Percentiles rank a stretch among this genome's conserved stretches.
Conservation (phyloP, 2,113 vertebrate species). For the Sylvilagus bachmani region DNA sequence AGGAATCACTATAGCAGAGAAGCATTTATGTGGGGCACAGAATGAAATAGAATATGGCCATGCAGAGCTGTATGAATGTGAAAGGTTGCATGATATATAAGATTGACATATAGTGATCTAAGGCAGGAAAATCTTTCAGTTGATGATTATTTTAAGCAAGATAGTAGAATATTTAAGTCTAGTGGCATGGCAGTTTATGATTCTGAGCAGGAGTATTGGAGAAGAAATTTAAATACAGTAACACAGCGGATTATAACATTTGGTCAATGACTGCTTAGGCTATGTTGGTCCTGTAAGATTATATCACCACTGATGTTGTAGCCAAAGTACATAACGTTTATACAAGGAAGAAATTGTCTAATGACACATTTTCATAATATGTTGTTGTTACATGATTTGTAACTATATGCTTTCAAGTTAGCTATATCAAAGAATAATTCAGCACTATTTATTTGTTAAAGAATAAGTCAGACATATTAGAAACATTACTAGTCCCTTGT, state of each 20-base stretch:
- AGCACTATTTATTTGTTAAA: not conserved
- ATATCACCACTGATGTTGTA: too few relatives aligned
- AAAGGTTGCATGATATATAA: not conserved
- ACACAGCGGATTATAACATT: too few relatives aligned
- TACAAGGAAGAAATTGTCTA: too few relatives aligned
- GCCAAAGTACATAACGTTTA: too few relatives aligned
- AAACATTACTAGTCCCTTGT: not conserved
- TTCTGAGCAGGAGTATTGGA: not conserved
- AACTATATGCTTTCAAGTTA: not conserved
- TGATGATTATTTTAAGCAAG: not conserved
- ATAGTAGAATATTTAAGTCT: not conserved
- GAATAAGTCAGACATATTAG: not conserved
- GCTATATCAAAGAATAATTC: not conserved
- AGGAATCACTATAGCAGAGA: not conserved
- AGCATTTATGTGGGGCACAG: not conserved
- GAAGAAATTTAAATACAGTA: not conserved
- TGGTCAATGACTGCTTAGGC: not conserved
- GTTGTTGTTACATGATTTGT: too few relatives aligned
- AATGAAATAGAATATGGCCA: not conserved
- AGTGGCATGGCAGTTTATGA: not conserved
- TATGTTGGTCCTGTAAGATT: not conserved
- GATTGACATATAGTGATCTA: not conserved
- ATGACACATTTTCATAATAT: too few relatives aligned
- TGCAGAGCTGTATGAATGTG: not conserved
- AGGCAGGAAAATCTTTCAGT: not conserved